Conservation (phyloP, 1,140 invertebrate genomes). For the Akabosia matsudoensis region DNA sequence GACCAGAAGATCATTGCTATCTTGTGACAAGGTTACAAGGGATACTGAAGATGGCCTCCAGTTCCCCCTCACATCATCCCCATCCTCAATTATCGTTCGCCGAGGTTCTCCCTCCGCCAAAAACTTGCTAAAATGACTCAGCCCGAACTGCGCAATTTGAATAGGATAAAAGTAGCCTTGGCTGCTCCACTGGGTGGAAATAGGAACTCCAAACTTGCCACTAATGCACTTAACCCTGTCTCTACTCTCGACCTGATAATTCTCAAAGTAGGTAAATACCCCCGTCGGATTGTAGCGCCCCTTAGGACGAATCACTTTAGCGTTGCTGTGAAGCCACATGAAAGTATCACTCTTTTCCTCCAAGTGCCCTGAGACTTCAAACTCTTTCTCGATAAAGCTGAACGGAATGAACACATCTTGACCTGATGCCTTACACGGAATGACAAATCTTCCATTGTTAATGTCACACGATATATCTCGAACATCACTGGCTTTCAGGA, state of each 20-base stretch:
- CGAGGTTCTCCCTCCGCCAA: conserved; percentile 73
- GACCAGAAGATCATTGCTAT: conserved; percentile 10
- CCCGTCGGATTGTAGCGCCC: conserved; percentile 82
- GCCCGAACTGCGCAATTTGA: conserved; percentile 95
- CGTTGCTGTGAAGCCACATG: conserved; percentile 92
- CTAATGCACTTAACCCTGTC: conserved; percentile 94
- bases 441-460: conserved; percentile 83
- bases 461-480: conserved; percentile 50
- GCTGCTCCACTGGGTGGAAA: conserved; percentile 62
- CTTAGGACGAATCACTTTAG: conserved; percentile 79
- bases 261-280: conserved; percentile 93
- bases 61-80: conserved; percentile 59
- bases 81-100: conserved; percentile 68
- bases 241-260: conserved; percentile 93
- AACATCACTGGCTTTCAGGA: not conserved
- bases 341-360: conserved; percentile 71
- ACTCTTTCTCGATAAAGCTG: conserved; percentile 88
- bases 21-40: conserved; percentile 16
- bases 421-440: conserved; percentile 77
- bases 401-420: conserved; percentile 81
- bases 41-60: conserved; percentile 39
- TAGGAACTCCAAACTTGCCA: conserved; percentile 60
- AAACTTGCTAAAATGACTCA: conserved; percentile 96
- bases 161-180: conserved; percentile 95
- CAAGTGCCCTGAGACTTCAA: conserved; percentile 80